These are phyloP conservation scores for Trichechus manatus DNA, from an alignment of 2,113 vertebrate species.

Conservation along the genomic window DNA sequence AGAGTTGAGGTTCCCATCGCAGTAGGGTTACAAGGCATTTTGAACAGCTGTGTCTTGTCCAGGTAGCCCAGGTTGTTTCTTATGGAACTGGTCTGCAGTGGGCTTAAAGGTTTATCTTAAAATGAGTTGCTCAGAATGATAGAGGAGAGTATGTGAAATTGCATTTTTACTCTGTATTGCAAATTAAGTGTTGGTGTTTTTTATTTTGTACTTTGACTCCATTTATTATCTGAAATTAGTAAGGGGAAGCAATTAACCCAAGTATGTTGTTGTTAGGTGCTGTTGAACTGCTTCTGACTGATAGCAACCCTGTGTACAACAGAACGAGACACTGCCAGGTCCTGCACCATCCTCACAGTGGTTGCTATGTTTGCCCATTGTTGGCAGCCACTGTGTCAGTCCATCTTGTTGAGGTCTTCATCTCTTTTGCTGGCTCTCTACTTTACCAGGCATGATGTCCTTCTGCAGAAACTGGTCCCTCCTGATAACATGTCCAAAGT, in stretches of 20 bases:
- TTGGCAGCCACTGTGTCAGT: too few relatives aligned
- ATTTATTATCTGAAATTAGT: not conserved
- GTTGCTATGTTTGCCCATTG: too few relatives aligned
- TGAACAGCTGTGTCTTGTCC: not conserved
- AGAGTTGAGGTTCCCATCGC: not conserved
- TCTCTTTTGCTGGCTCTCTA: too few relatives aligned
- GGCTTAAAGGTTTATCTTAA: conserved; percentile 1
- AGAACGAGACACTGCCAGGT: too few relatives aligned
- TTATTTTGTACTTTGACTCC: not conserved
- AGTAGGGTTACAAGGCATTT: not conserved
- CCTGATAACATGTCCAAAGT: too few relatives aligned
- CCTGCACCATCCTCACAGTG: too few relatives aligned
- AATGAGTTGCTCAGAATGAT: not conserved
- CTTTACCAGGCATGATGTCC: too few relatives aligned
- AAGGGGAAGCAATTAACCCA: not conserved
- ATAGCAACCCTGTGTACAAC: too few relatives aligned
- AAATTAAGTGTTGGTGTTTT: not conserved
- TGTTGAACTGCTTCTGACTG: too few relatives aligned
- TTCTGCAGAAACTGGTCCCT: too few relatives aligned
- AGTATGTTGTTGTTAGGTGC: too few relatives aligned
- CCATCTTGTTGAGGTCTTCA: too few relatives aligned
- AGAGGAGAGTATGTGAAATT: not conserved
- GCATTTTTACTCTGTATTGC: not conserved
- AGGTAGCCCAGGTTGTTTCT: not conserved
- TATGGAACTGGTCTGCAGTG: not conserved